Conservation (phyloP, 2,888 invertebrate genomes). For the Aporophyla nigra region DNA sequence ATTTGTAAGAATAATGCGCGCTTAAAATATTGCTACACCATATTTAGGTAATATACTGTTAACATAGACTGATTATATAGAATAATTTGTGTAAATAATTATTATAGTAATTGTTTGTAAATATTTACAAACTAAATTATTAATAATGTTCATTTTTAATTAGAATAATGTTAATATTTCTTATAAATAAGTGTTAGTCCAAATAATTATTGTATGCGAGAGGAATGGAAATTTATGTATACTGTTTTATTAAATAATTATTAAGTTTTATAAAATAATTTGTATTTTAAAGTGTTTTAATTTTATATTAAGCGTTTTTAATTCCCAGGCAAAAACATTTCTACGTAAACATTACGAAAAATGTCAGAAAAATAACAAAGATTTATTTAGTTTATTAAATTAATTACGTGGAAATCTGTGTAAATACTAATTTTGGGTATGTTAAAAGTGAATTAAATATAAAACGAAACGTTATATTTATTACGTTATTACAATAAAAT, state of each 20-base stretch:
- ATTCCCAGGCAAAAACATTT: not conserved
- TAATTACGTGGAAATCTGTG: no score
- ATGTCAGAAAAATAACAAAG: not conserved
- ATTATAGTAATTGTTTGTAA: slow-evolving; percentile 71
- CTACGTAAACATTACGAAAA: not conserved
- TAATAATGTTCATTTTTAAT: slow-evolving; percentile 66
- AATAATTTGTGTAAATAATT: slow-evolving; percentile 73
- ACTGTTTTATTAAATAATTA: slow-evolving; percentile 26
- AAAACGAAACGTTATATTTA: not conserved
- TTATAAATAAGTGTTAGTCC: slow-evolving; percentile 66
- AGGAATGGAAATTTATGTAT: slow-evolving; percentile 19
- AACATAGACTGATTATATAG: slow-evolving; percentile 87
- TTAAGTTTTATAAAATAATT: slow-evolving; percentile 14
- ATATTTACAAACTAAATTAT: slow-evolving; percentile 67
- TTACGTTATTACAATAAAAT: slow-evolving; percentile 15
- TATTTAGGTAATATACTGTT: slow-evolving; percentile 73
- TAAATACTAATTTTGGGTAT: not conserved
- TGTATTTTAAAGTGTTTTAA: not conserved
- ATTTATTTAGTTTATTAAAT: no score
- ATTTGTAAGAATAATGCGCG: slow-evolving; percentile 43
- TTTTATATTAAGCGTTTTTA: not conserved
- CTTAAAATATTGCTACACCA: slow-evolving; percentile 31
- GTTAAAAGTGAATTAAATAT: not conserved
- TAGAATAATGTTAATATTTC: slow-evolving; percentile 63
- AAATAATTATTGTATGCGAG: slow-evolving; percentile 53